Conservation (phyloP, 1,140 invertebrate species). For the Trichonephila inaurata region DNA sequence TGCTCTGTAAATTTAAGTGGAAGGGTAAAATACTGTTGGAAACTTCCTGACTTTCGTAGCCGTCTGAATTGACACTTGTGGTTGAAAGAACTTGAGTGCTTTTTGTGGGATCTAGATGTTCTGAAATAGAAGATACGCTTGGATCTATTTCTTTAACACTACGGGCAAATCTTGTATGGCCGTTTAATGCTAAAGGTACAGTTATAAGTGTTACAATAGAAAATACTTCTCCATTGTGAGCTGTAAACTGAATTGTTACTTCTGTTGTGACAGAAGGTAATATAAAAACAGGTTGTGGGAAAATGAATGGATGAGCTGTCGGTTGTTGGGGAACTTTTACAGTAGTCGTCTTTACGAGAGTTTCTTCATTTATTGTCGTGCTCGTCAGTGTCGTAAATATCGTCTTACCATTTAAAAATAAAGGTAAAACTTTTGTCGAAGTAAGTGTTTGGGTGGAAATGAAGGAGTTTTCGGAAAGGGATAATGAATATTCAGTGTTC, state of each 20-base stretch:
- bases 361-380: slow-evolving; percentile 90
- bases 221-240: slow-evolving; percentile 77
- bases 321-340: slow-evolving; percentile 81
- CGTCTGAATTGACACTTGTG: not conserved
- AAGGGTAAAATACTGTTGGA: not conserved
- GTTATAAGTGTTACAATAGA: slow-evolving; percentile 78
- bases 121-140: not conserved
- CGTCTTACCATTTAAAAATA: slow-evolving; percentile 93
- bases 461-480: slow-evolving; percentile 79
- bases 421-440: slow-evolving; percentile 90
- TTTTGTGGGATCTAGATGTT: not conserved
- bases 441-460: slow-evolving; percentile 93
- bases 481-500: slow-evolving; percentile 66
- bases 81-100: not conserved
- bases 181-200: slow-evolving; percentile 69
- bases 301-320: slow-evolving; percentile 80
- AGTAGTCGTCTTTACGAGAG: slow-evolving; percentile 84
- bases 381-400: slow-evolving; percentile 94
- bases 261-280: slow-evolving; percentile 77
- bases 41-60: not conserved
- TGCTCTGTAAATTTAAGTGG: not conserved
- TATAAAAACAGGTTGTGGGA: slow-evolving; percentile 76
- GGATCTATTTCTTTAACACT: slow-evolving; percentile 39
- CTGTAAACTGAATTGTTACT: slow-evolving; percentile 78
- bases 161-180: slow-evolving; percentile 63